Base-by-base conservation (phyloP, 2,113 vertebrate species). In the Notarius quadriscutis region DNA sequence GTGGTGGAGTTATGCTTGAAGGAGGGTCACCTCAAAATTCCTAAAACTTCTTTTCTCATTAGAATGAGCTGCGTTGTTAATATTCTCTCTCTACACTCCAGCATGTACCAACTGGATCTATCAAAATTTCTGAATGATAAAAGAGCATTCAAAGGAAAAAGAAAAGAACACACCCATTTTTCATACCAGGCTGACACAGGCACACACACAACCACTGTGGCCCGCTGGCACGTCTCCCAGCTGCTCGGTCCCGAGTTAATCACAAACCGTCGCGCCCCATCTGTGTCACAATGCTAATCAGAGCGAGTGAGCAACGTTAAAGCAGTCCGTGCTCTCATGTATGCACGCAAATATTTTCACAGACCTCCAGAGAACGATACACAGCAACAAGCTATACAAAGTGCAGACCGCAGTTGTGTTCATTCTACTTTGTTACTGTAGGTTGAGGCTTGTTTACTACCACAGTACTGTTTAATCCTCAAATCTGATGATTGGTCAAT, bases 281-380 rank as follows among this genome's bases (percentile, higher is more conserved):
- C 75, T 84, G 74, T 75, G 69, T 88, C 87, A 71, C 15, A 22
- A 41, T 87, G 84, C 72, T 83, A 88, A 88, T 84, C 89, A 60
- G 87, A 88, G 84, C 89, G 69, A 62, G 57, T 60, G 57, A 25
- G 78, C 30, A 55, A 48, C 57, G 20, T 72, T 51, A 51, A 77
- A 30, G 27, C 83, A 53, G 8, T 5, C 15, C 7, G 9, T 63
- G 34, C 72, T 20, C 12, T 25, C 25, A 25, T 74, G 51, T 20
- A 48, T 11, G 5, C 27, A 41, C 6, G 9, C 74, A 75, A 53
- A 30, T 11, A 30, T 17, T 51, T 18, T 20, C 9, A 27, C 14
- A 7, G 15, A 69, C 63, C 48, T 5, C 60, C 27, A 60, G 9
- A 14, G 10, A 27, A 14, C 25, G 12, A 34, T 18, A 9, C n/a